Conservation (phyloP, 2,113 vertebrate species). For the Phocoena sinus region DNA sequence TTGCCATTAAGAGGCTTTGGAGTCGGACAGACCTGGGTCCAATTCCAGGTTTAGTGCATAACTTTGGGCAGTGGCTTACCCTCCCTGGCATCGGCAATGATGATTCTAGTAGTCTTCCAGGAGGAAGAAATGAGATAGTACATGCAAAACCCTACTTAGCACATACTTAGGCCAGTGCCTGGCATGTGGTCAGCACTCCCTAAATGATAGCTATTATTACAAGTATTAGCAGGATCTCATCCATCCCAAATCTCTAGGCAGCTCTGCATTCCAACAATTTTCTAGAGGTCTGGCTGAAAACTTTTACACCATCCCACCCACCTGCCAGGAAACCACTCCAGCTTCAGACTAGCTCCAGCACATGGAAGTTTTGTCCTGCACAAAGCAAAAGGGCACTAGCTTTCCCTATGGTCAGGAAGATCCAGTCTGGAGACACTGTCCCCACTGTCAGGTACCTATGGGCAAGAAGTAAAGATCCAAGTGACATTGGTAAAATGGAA, state of each 20-base stretch:
- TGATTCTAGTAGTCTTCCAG: neutral
- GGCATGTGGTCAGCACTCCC: neutral
- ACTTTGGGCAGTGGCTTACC: neutral
- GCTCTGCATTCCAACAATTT: conserved; percentile 51
- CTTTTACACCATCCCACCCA: conserved; percentile 6
- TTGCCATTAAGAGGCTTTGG: neutral
- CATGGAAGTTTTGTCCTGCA: neutral
- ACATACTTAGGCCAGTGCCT: conserved; percentile 21
- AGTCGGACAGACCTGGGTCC: neutral
- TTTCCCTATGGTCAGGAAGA: neutral
- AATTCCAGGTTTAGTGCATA: neutral
- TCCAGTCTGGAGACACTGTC: neutral
- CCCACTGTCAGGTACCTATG: neutral
- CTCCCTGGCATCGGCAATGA: neutral
- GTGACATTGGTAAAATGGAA: neutral
- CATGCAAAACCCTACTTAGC: neutral
- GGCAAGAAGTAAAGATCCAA: neutral
- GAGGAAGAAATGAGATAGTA: conserved; percentile 42
- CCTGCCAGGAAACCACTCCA: neutral
- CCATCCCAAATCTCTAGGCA: conserved; percentile 37
- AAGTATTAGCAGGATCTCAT: conserved; percentile 56
- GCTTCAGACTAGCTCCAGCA: neutral
- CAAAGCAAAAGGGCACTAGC: neutral
- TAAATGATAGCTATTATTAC: conserved; percentile 55
- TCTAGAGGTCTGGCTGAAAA: conserved; percentile 25